phyloP scores from a whole-genome alignment of 1,140 invertebrate genomes.

The Pseudomyrmex sp. region DNA sequence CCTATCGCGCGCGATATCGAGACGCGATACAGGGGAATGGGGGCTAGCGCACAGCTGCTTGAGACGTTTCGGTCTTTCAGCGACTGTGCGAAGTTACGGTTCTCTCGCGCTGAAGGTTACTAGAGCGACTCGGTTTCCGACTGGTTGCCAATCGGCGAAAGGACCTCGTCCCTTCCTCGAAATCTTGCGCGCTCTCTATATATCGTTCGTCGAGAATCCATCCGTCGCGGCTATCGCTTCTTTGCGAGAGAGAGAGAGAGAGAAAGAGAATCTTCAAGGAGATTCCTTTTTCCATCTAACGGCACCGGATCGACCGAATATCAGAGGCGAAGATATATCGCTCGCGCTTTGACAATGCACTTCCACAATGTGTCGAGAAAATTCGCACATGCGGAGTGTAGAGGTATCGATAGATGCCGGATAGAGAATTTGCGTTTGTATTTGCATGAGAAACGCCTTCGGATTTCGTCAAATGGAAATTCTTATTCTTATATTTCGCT shows the following conservation, averaged over 20 bases:
- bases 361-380: constrained; percentile 35
- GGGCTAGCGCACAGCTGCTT: constrained; percentile 33
- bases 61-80: constrained; percentile 58
- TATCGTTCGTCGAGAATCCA: constrained; percentile 53
- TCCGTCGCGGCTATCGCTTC: constrained; percentile 31
- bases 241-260: neutral
- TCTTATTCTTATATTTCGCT: neutral
- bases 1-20: constrained; percentile 43
- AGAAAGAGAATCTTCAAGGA: constrained; percentile 8
- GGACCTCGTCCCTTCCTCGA: constrained; percentile 31
- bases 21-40: constrained; percentile 12
- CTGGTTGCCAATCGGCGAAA: constrained; percentile 43
- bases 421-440: constrained; percentile 16
- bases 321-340: constrained; percentile 50
- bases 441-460: constrained; percentile 9
- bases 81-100: constrained; percentile 52
- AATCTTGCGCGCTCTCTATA: constrained; percentile 44
- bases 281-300: constrained; percentile 47
- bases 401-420: neutral
- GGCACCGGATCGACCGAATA: constrained; percentile 49
- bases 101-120: constrained; percentile 38
- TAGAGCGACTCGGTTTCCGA: constrained; percentile 23
- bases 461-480: constrained; percentile 22
- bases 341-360: constrained; percentile 41
- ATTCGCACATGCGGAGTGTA: constrained; percentile 32